Evolutionary conservation across 2,888 invertebrate species (phyloP).

Genomic region (Himalopsyche kuldschensis): DNA sequence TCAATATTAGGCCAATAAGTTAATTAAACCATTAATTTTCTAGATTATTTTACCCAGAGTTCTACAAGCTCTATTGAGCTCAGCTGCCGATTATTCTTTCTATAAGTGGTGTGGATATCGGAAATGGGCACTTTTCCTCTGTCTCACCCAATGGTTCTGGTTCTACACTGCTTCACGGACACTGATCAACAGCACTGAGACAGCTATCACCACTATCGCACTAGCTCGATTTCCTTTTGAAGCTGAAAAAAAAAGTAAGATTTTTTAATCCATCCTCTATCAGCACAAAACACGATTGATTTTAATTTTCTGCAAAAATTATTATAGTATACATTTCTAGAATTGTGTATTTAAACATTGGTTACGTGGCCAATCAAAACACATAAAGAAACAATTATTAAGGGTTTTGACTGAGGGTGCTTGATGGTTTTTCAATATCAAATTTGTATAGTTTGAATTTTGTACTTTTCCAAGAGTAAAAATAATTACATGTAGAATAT

Average conservation of each 20-base stretch:
- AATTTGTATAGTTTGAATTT: no score
- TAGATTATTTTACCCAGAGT: constrained; percentile 76
- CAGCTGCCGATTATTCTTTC: constrained; percentile 72
- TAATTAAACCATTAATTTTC: constrained; percentile 43
- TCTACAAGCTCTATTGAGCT: constrained; percentile 77
- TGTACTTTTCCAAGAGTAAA: no score
- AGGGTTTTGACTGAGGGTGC: no score
- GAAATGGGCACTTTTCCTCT: constrained; percentile 75
- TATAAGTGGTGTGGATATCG: constrained; percentile 73
- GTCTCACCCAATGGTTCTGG: constrained; percentile 86
- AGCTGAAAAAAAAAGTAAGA: constrained; percentile 50
- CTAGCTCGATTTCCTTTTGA: constrained; percentile 75
- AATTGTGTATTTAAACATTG: no score
- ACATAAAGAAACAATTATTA: no score
- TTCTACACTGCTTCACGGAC: constrained; percentile 89
- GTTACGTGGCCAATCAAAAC: no score
- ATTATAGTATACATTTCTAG: no score
- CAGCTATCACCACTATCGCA: constrained; percentile 77
- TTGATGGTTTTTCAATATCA: no score
- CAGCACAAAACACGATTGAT: no score
- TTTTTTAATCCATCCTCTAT: background rate
- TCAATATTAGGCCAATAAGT: no score
- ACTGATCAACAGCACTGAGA: constrained; percentile 84
- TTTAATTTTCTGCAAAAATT: no score
- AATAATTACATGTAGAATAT: no score